A percentile compares a stretch with the other conserved stretches of the same genome.
phyloP scores from a whole-genome alignment of 2,888 invertebrate species.

The Malthinus flaveolus region DNA sequence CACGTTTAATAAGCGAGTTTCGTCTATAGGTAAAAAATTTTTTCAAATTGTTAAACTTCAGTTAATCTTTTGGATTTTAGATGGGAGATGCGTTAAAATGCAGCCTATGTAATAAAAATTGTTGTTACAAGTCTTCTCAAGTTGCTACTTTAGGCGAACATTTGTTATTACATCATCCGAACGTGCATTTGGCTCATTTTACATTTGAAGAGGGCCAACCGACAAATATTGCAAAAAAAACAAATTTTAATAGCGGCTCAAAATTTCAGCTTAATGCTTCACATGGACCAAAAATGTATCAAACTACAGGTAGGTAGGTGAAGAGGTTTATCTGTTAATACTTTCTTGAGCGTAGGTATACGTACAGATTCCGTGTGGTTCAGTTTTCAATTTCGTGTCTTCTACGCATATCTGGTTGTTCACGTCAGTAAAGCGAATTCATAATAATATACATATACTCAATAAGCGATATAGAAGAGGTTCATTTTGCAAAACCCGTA shows the following conservation, averaged over 20 bases:
- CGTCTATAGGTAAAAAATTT: neutral
- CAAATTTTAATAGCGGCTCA: neutral
- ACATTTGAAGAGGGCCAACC: constrained; percentile 18
- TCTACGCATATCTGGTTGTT: no score
- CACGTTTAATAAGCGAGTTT: neutral
- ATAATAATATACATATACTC: no score
- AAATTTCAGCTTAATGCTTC: no score
- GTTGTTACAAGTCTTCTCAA: constrained; percentile 40
- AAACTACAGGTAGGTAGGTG: no score
- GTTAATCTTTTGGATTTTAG: constrained; percentile 17
- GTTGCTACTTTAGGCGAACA: constrained; percentile 44
- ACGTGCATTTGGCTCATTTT: constrained; percentile 44
- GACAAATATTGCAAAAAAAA: neutral
- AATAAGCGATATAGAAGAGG: no score
- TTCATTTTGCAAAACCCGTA: no score
- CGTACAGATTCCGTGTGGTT: no score
- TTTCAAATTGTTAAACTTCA: neutral
- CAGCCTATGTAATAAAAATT: constrained; percentile 44
- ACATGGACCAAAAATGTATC: neutral
- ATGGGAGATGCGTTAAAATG: constrained; percentile 42
- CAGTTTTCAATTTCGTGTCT: no score
- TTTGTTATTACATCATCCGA: constrained; percentile 44
- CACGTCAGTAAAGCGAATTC: no score
- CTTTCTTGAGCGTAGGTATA: no score
- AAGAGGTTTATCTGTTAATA: no score